A percentile compares a stretch with the other conserved stretches of the same genome.
Evolutionary conservation across 2,113 vertebrate genomes (phyloP).

Genomic region (Leucosticte australis): DNA sequence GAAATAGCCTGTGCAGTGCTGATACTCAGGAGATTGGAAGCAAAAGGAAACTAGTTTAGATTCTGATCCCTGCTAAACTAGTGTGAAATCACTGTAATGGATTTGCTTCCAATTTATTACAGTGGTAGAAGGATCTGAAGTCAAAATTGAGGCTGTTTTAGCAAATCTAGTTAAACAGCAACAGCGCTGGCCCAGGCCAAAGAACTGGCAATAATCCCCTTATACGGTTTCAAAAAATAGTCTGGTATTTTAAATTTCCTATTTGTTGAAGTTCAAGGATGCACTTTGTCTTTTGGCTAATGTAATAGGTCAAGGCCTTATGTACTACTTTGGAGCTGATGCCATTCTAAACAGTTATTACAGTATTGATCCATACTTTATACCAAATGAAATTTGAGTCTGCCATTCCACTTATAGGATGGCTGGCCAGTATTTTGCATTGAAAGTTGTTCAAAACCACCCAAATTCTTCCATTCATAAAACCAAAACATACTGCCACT

Average conservation of each 20-base stretch:
- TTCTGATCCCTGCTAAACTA: neutral
- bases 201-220: neutral
- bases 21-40: neutral
- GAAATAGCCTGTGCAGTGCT: neutral
- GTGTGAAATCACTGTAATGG: neutral
- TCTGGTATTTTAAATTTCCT: neutral
- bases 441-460: neutral
- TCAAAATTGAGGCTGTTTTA: neutral
- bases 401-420: neutral
- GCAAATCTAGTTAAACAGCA: neutral
- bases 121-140: neutral
- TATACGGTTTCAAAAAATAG: neutral
- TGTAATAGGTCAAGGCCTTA: neutral
- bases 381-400: neutral
- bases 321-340: neutral
- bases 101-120: neutral
- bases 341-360: neutral
- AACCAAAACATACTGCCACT: neutral
- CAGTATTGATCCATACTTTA: neutral
- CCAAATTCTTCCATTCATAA: neutral
- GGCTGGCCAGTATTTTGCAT: neutral
- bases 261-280: slow-evolving; percentile 2
- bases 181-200: neutral
- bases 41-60: neutral
- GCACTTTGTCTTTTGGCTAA: neutral